Base-by-base conservation (phyloP, 2,113 vertebrate species). In the Perca schrenkii region DNA sequence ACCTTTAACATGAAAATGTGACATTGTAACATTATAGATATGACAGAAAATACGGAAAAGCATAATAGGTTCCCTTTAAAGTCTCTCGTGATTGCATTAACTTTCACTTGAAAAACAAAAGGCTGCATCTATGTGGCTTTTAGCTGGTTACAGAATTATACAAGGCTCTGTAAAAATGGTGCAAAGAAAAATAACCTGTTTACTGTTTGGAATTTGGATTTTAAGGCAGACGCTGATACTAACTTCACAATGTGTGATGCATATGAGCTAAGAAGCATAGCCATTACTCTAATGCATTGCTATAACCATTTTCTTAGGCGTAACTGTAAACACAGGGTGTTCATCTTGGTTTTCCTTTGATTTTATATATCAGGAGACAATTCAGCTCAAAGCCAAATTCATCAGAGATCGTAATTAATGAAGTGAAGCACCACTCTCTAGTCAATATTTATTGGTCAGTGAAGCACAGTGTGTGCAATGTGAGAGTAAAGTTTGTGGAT, bases 401-500 rank as follows among this genome's bases (percentile, higher is more conserved):
- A 82, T 89, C 73, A 62, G 63, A 54, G 57, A 78, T 82, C 11
- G 58, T 82, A 83, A 88, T 85, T 83, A 88, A 87, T 69, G 70
- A 78, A 70, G 46, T 50, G 60, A 79, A 77, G 77, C 68, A 11
- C 57, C 49, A 52, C 68, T 49, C 58, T 49, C 12, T 12, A 15
- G 65, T 87, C 80, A 67, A 84, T 88, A 81, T 89, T 86, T 79
- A 88, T 80, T 79, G 80, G 84, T 79, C 78, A 15, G 53, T 79
- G 58, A 77, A 70, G 72, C 50, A 50, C 16, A 21, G 46, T 74
- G 43, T 31, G 56, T 74, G 71, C 80, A 34, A 31, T 36, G 76
- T 34, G 50, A 69, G 60, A 75, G 68, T 43, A 17, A 62, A 79
- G 53, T 70, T 34, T 47, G 47, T 22, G 53, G 47, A 56, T 14